Base-by-base conservation (phyloP, 2,888 invertebrate genomes). In the Rutpela maculata region DNA sequence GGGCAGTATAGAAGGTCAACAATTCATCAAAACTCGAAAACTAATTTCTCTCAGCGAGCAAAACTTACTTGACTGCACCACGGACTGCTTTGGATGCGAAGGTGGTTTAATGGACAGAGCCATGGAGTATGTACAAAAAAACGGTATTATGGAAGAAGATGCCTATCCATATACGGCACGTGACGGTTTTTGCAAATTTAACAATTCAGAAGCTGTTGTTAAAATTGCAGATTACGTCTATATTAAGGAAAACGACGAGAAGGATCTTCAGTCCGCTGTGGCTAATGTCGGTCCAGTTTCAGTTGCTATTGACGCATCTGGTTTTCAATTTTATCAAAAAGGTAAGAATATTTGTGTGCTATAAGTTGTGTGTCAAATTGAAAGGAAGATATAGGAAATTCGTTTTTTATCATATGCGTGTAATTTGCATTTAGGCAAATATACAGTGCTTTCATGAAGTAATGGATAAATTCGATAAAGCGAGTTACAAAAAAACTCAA, bases 1-100 rank as follows among this genome's bases (percentile, higher is more conserved):
- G 70, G 98, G 97, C n/a, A 90, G 97, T 0, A 90, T 98, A n/a
- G 97, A 97, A 91, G 97, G 95, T 0, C 97, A 97, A 89, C 95
- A 97, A 90, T 97, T 93, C 92, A 93, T 97, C 82, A 93, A 94
- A 90, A 91, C 92, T 15, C 95, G 95, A 12, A 91, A 91, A 82
- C 91, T 98, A 74, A 92, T 96, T 50, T 96, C 97, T 0, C 92
- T 98, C 15, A 97, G 97, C 82, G 98, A 98, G 90, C 97, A 98
- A 91, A 97, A 98, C 90, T 91, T 98, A 80, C 91, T 98, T 74
- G 98, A 98, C 91, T 98, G 98, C 88, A 85, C 89, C 1, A 91
- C 92, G 79, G 96, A 96, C 55, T 97, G 97, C 91, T 93, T 95
- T 87, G 98, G 97, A 70, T 98, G 98, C 90, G 93, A 95, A 84